phyloP scores from a whole-genome alignment of 2,888 invertebrate genomes.

The Acrobasis repandana region DNA sequence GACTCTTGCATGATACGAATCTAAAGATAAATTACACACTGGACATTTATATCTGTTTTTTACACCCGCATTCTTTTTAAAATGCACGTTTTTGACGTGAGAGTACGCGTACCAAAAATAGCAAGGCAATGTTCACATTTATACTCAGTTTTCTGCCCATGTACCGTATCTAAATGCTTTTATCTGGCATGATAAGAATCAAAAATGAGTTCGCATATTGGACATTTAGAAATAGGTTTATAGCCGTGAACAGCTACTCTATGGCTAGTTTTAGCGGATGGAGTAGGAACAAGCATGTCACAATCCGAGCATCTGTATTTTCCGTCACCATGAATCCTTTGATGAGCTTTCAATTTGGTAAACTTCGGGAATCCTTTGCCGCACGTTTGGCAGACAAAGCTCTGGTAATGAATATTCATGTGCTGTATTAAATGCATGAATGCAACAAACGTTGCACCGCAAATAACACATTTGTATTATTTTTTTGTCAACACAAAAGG shows the following conservation, averaged over 20 bases:
- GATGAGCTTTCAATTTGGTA: constrained; percentile 65
- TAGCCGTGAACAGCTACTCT: constrained; percentile 46
- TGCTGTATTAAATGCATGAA: constrained; percentile 57
- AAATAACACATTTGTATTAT: constrained; percentile 54
- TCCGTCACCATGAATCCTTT: constrained; percentile 52
- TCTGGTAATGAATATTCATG: constrained; percentile 72
- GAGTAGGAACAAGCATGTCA: constrained; percentile 56
- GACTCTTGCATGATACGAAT: constrained; percentile 52
- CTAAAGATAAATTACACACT: constrained; percentile 51
- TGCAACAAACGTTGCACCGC: constrained; percentile 45
- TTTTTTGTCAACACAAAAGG: constrained; percentile 56
- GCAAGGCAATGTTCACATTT: constrained; percentile 52
- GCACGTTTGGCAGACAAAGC: constrained; percentile 68
- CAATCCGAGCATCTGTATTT: constrained; percentile 41
- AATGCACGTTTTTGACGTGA: constrained; percentile 62
- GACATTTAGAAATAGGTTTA: constrained; percentile 58
- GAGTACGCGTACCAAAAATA: constrained; percentile 56
- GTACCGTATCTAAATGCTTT: constrained; percentile 52
- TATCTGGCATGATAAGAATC: constrained; percentile 53
- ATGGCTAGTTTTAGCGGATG: constrained; percentile 49
- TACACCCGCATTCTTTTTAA: constrained; percentile 34
- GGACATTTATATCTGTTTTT: constrained; percentile 59
- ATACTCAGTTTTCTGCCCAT: constrained; percentile 55
- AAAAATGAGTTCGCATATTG: constrained; percentile 53
- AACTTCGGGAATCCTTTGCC: constrained; percentile 72